Evolutionary conservation across 2,888 invertebrate genomes (phyloP).

Genomic region (Latrodectus elegans): DNA sequence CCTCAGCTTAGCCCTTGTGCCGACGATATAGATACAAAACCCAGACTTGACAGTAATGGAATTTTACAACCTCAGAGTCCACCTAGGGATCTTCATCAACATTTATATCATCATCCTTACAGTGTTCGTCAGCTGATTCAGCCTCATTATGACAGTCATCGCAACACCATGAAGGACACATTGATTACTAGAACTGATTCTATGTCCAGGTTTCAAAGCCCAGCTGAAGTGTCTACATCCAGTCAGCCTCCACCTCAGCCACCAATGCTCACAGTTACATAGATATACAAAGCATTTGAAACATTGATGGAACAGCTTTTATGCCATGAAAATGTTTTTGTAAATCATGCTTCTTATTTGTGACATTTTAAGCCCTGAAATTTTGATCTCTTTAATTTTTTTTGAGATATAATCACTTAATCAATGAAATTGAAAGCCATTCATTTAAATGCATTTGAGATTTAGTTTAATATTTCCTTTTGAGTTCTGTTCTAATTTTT

Average conservation of each 20-base stretch:
- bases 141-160: slow-evolving; percentile 62
- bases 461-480: background rate
- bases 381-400: too few relatives aligned
- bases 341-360: too few relatives aligned
- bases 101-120: slow-evolving; percentile 67
- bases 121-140: slow-evolving; percentile 71
- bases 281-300: background rate
- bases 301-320: background rate
- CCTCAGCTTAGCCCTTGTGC: slow-evolving; percentile 72
- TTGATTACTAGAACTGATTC: slow-evolving; percentile 33
- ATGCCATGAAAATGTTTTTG: too few relatives aligned
- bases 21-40: slow-evolving; percentile 60
- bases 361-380: too few relatives aligned
- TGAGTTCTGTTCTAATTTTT: background rate
- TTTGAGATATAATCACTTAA: too few relatives aligned
- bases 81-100: slow-evolving; percentile 40
- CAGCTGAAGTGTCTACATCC: slow-evolving; percentile 22
- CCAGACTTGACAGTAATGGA: slow-evolving; percentile 56
- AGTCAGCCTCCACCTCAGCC: slow-evolving; percentile 46
- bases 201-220: slow-evolving; percentile 39
- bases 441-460: background rate
- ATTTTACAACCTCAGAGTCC: slow-evolving; percentile 21
- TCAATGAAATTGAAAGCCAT: too few relatives aligned
- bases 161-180: background rate
- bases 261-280: slow-evolving; percentile 70